Base-by-base conservation (phyloP, 2,113 vertebrate genomes). In the Camelus dromedarius region DNA sequence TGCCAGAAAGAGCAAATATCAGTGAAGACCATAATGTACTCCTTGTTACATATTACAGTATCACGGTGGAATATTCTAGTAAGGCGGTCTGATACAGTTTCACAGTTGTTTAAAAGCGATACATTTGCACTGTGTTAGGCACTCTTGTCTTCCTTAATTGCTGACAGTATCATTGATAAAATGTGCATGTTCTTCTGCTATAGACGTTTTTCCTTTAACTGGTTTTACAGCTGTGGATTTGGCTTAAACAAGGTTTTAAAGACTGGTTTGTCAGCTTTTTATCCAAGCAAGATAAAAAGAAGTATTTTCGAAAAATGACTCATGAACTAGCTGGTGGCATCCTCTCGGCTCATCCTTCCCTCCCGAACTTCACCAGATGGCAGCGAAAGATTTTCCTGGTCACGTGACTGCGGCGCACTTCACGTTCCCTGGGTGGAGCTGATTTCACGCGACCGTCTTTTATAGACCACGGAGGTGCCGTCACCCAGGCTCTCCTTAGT, bases 221-320 rank as follows among this genome's bases (percentile, higher is more conserved):
- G 76, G 22, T 75, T 91, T 94, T 92, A 26, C 30, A 81, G 22
- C 70, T 50, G 2, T 50, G 46, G 52, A 62, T 85, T 77, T 95
- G 77, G 54, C 20, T 95, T 95, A 30, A 87, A 46, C 52, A 46
- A 46, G 38, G 13, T 73, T 97, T 89, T 93, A n/a, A 69, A 85
- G 69, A 32, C 15, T 56, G 30, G 24, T 58, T 75, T 38, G 11
- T 70, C 50, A 80, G 69, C 70, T 91, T 89, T 93, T 95, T 52
- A 69, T 72, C 3, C 8, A 26, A 30, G 32, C 67, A 80, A 75
- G 50, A 67, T 38, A 84, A 91, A 80, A 89, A 69, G 19, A 52
- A 58, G 1, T 30, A 8, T 87, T 84, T 52, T 54, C 4, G 38
- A 56, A 8, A 75, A 79, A 52, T n/a, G 64, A 76, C 80, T 69